Conservation (phyloP, 1,140 invertebrate genomes). For the Drosophila littoralis region DNA sequence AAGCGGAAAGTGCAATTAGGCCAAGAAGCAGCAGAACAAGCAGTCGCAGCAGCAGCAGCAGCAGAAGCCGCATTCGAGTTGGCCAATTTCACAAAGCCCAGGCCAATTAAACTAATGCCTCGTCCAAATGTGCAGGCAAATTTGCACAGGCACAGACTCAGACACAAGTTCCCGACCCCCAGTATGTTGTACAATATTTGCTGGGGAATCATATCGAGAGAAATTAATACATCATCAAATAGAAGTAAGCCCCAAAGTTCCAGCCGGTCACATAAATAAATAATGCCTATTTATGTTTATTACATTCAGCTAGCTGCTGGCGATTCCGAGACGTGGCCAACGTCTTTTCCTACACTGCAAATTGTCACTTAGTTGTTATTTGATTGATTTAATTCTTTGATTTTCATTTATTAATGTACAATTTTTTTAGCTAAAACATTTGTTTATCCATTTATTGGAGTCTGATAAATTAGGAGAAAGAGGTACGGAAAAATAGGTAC, state of each 20-base stretch:
- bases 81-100: slow-evolving; percentile 55
- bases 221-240: slow-evolving; percentile 68
- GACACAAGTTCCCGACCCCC: neutral
- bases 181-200: slow-evolving; percentile 27
- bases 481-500: too few species aligned
- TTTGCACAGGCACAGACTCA: slow-evolving; percentile 23
- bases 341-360: slow-evolving; percentile 16
- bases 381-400: too few species aligned
- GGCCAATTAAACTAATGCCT: slow-evolving; percentile 57
- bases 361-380: neutral
- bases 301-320: slow-evolving; percentile 49
- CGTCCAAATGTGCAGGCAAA: slow-evolving; percentile 49
- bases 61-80: slow-evolving; percentile 23
- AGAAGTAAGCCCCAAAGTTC: slow-evolving; percentile 48
- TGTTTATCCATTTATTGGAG: too few species aligned
- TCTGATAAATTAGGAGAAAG: too few species aligned
- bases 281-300: slow-evolving; percentile 82
- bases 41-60: slow-evolving; percentile 13
- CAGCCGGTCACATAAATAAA: slow-evolving; percentile 69
- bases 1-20: slow-evolving; percentile 76
- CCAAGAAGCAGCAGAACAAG: slow-evolving; percentile 23
- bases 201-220: slow-evolving; percentile 45
- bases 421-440: too few species aligned
- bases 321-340: neutral
- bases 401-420: too few species aligned